Conservation (phyloP, 2,113 vertebrate species). For the Stigmatopora argus region DNA sequence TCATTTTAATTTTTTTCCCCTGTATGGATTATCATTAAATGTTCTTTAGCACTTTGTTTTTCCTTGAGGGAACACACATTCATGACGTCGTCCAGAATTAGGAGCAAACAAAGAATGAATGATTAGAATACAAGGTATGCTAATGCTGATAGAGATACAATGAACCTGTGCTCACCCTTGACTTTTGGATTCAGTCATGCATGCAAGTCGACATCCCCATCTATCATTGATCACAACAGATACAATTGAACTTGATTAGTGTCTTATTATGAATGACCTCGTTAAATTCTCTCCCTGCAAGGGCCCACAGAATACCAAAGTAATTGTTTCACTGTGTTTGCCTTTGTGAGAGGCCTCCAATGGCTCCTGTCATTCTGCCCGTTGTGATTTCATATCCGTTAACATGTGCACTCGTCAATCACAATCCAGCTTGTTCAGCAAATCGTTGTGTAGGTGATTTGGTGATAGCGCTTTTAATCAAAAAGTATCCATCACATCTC, state of each 20-base stretch:
- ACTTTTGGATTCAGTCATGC: constrained; percentile 22
- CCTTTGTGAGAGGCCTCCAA: constrained; percentile 42
- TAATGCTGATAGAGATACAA: background rate
- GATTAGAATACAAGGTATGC: constrained; percentile 28
- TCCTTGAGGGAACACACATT: constrained; percentile 13
- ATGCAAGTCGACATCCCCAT: constrained; percentile 23
- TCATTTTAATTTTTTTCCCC: constrained; percentile 31
- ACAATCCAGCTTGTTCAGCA: constrained; percentile 19
- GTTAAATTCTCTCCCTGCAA: constrained; percentile 30
- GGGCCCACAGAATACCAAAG: constrained; percentile 41
- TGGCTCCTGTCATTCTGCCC: constrained; percentile 42
- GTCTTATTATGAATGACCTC: constrained; percentile 28
- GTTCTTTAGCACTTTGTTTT: constrained; percentile 15
- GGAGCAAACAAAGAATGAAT: constrained; percentile 32
- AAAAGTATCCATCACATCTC: constrained; percentile 12
- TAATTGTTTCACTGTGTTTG: constrained; percentile 58
- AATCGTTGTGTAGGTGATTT: background rate
- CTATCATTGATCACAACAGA: constrained; percentile 43
- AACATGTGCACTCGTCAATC: constrained; percentile 35
- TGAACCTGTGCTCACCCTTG: constrained; percentile 9
- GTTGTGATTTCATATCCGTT: constrained; percentile 43
- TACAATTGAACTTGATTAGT: constrained; percentile 27
- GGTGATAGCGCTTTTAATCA: background rate
- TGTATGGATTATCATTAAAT: constrained; percentile 20
- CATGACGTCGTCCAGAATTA: constrained; percentile 24